phyloP scores from a whole-genome alignment of 2,113 vertebrate species.

The Jaculus jaculus region DNA sequence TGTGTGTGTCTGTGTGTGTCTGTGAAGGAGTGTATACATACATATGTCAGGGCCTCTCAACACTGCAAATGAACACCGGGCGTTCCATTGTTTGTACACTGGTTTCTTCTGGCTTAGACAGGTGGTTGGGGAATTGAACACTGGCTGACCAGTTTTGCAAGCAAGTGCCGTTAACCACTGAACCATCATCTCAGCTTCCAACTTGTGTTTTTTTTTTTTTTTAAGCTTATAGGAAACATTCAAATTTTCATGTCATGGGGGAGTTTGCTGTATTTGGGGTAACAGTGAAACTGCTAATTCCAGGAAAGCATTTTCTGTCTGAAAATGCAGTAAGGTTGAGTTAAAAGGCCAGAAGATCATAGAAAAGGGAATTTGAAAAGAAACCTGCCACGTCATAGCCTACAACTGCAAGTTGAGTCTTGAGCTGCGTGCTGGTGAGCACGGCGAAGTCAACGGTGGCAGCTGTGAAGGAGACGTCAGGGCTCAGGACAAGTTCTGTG shows the following conservation, averaged over 20 bases:
- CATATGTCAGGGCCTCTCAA: neutral
- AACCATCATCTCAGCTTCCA: too few species aligned
- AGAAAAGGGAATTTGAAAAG: slow-evolving; percentile 44
- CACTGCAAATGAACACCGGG: neutral
- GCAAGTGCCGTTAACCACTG: too few species aligned
- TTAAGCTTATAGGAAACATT: neutral
- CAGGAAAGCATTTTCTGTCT: neutral
- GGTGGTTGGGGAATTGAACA: too few species aligned
- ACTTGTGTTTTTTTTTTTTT: neutral
- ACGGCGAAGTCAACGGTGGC: neutral
- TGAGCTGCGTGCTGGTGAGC: neutral
- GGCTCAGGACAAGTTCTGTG: neutral
- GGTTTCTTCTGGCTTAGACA: too few species aligned
- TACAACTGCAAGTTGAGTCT: neutral
- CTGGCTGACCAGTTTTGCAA: too few species aligned
- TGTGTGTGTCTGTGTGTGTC: too few species aligned
- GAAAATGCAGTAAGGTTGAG: slow-evolving; percentile 21
- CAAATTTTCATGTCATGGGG: neutral
- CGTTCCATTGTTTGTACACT: neutral
- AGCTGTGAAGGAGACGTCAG: neutral
- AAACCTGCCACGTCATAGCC: neutral
- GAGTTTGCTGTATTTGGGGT: slow-evolving; percentile 10
- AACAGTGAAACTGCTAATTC: neutral
- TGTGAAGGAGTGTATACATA: too few species aligned
- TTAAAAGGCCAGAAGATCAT: neutral